Evolutionary conservation across 1,140 invertebrate species (phyloP).

Genomic region (Yoshiicerus persimilis): DNA sequence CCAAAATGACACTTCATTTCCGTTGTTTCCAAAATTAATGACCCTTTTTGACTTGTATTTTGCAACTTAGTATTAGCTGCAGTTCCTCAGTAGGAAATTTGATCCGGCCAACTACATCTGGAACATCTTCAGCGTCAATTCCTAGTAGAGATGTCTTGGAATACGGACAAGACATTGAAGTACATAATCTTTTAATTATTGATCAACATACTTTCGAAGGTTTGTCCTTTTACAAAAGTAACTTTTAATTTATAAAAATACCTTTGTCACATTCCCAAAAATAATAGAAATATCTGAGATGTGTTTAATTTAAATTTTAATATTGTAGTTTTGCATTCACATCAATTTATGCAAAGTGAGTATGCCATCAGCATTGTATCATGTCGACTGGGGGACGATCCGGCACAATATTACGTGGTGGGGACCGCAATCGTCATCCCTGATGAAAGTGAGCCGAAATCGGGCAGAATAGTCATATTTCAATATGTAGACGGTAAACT

Average conservation of each 20-base stretch:
- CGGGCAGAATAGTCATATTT: slow-evolving; percentile 84
- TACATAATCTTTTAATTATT: slow-evolving; percentile 88
- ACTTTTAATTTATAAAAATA: not conserved
- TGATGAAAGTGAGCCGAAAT: slow-evolving; percentile 93
- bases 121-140: slow-evolving; percentile 32
- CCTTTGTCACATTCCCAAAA: not conserved
- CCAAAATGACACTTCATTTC: too few relatives aligned
- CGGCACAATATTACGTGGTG: slow-evolving; percentile 86
- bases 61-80: slow-evolving; percentile 42
- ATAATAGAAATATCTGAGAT: too few relatives aligned
- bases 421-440: slow-evolving; percentile 91
- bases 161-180: slow-evolving; percentile 82
- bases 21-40: too few relatives aligned
- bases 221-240: slow-evolving; percentile 39
- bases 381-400: slow-evolving; percentile 86
- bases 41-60: too few relatives aligned
- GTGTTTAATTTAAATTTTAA: not conserved
- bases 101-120: slow-evolving; percentile 43
- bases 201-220: slow-evolving; percentile 96
- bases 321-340: slow-evolving; percentile 77
- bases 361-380: slow-evolving; percentile 88
- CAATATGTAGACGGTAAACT: slow-evolving; percentile 89
- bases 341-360: slow-evolving; percentile 85
- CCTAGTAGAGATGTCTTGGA: slow-evolving; percentile 52
- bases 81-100: slow-evolving; percentile 45